Evolutionary conservation across 2,888 invertebrate species (phyloP), one percentile per base, ranked within the genome.

Genomic region (Taenaris catops): DNA sequence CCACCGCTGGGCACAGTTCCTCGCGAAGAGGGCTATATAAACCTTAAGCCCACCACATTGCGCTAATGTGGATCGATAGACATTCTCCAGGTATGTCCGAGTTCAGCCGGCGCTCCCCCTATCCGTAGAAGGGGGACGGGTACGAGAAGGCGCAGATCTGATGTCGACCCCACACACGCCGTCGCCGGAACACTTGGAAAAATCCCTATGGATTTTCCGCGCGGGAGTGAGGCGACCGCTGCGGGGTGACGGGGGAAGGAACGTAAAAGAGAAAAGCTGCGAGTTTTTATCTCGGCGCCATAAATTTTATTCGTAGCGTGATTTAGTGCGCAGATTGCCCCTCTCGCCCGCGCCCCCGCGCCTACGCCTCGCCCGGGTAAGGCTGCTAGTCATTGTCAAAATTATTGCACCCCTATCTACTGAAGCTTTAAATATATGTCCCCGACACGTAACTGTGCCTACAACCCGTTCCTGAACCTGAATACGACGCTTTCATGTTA

Each of bases 281-380:
- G 87, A 87, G 87, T 88, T 88, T 88, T 88, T 88, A 88, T 88
- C 87, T 88, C 86, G 86, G 83, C 83, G 80, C 87, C 87, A 87
- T 87, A 87, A 87, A 87, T 87, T 87, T 87, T 87, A 87, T 87
- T 87, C 87, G 87, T 80, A 87, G 83, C 87, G 87, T 87, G 87
- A 87, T 87, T 87, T 87, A 87, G 87, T 87, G 87, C 86, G 75
- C 84, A 87, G 87, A 88, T 88, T 86, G 84, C 83, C 83, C 80
- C 80, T 65, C 67, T 49, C 63, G 69, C 64, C 71, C 79, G 69
- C 76, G 44, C 65, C 70, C 74, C 80, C 80, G 75, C 78, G 79
- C 80, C 80, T 78, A 78, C 80, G 73, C 83, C 80, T 70, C 76
- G 73, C 79, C 75, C 71, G 75, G 75, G 80, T 74, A 80, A 83